Evolutionary conservation across 1,140 invertebrate genomes (phyloP), one percentile per base, ranked within the genome.

Genomic region (Magallana gigas): DNA sequence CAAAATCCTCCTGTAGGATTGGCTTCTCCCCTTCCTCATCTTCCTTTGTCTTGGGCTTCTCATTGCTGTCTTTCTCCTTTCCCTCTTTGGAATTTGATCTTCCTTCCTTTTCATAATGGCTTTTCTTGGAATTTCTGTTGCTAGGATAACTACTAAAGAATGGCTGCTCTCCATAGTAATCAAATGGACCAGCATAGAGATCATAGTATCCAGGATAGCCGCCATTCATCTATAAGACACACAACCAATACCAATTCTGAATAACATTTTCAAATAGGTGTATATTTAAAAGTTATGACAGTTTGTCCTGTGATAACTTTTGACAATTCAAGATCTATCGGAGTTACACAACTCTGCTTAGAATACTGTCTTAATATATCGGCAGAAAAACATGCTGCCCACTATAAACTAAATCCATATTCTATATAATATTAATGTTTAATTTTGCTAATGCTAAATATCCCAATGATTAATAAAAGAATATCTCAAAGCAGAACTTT

Each of bases 1-100:
- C 94, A 93, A 95, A 95, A 83, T 95, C 94, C 87, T 94, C 92
- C 87, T 93, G 93, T 86, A 94, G 93, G 82, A 86, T 89, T 12
- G 88, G 90, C 85, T 93, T 92, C 64, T 93, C 89, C 83, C 92
- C 90, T n/a, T 92, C 89, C 76, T 89, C 84, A 36, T 92, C 92
- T 56, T 91, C 68, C 68, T 76, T 91, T 12, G 87, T 87, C 81
- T 91, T 88, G 4, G 62, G 48, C 60, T 58, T 89, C 56, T 88
- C 86, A 56, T 90, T 88, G 16, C 18, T 62, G 11, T 91, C 90
- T 68, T 90, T 91, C 0, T 92, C 92, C 12, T 90, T 88, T 64
- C 90, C 90, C 80, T 92, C 91, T 57, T 90, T 91, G 1, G 89
- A 91, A 87, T 92, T 92, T 62, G 89, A 89, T 36, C 93, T 88